These are phyloP conservation scores for Anolis apletophallus DNA, from an alignment of 2,797 vertebrate species.

Conservation along the genomic window DNA sequence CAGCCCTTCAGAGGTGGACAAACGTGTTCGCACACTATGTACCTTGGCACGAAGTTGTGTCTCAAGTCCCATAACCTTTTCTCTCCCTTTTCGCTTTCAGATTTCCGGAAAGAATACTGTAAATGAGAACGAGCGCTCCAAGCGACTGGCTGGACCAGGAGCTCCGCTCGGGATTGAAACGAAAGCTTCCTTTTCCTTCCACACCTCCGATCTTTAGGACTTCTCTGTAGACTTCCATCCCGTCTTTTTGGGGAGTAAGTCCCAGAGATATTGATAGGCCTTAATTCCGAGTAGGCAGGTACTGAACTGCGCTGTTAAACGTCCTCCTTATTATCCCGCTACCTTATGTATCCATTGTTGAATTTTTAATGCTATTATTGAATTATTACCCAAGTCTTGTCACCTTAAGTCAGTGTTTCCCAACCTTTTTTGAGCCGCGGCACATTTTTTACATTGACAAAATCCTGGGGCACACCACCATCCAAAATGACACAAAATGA, in stretches of 20 bases:
- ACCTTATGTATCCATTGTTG: no score
- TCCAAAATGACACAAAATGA: no score
- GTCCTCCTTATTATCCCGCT: conserved; percentile 43
- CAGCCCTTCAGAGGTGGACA: no score
- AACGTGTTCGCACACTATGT: neutral
- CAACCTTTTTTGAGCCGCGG: no score
- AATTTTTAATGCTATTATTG: no score
- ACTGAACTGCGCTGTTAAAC: conserved; percentile 19
- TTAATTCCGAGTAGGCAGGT: neutral
- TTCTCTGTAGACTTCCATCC: conserved; percentile 43
- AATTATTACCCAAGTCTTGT: no score
- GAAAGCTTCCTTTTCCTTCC: conserved; percentile 40
- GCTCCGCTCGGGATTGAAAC: conserved; percentile 55
- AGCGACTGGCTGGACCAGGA: conserved; percentile 93
- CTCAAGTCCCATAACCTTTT: neutral
- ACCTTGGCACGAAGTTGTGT: no score
- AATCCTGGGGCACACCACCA: no score
- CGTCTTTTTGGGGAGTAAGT: neutral
- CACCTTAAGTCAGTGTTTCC: no score
- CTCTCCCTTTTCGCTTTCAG: conserved; percentile 68
- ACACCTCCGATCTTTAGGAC: conserved; percentile 35
- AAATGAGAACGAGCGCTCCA: conserved; percentile 71
- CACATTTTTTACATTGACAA: no score
- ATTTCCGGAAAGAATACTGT: conserved; percentile 84
- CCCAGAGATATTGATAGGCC: neutral